phyloP scores from a whole-genome alignment of 2,113 vertebrate species.

The Platichthys flesus region DNA sequence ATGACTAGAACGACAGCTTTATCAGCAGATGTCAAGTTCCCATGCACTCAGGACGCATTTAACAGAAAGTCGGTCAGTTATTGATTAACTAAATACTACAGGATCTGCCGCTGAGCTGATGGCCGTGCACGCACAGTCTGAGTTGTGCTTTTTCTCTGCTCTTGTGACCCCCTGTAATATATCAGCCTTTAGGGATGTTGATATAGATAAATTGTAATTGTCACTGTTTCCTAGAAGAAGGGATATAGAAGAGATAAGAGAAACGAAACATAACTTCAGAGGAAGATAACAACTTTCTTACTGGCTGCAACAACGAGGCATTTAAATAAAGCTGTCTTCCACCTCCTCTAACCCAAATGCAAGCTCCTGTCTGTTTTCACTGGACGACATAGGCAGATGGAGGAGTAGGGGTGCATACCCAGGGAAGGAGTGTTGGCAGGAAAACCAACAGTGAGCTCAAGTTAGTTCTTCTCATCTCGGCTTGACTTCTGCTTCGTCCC shows the following conservation, averaged over 20 bases:
- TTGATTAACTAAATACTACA: constrained; percentile 25
- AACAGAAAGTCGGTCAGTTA: constrained; percentile 1
- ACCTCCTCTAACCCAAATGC: constrained; percentile 9
- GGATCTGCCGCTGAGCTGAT: neutral
- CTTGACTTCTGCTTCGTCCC: constrained; percentile 42
- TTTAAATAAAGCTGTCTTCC: constrained; percentile 14
- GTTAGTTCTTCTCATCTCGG: constrained; percentile 42
- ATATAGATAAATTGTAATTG: constrained; percentile 2
- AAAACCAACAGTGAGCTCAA: constrained; percentile 61
- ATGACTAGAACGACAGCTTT: neutral
- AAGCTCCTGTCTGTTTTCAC: constrained; percentile 23
- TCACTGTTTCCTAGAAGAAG: constrained; percentile 1
- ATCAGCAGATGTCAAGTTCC: constrained; percentile 13
- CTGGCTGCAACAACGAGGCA: constrained; percentile 20
- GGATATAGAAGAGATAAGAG: neutral
- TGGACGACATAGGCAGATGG: constrained; percentile 13
- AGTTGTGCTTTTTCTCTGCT: no score
- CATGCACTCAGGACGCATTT: neutral
- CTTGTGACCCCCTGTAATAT: neutral
- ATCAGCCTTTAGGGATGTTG: neutral
- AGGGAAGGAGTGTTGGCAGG: constrained; percentile 17
- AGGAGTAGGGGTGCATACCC: neutral
- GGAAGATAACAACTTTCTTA: neutral
- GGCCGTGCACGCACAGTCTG: neutral
- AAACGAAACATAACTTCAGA: neutral